phyloP scores from a whole-genome alignment of 2,113 vertebrate species.

The Spilogale gracilis region DNA sequence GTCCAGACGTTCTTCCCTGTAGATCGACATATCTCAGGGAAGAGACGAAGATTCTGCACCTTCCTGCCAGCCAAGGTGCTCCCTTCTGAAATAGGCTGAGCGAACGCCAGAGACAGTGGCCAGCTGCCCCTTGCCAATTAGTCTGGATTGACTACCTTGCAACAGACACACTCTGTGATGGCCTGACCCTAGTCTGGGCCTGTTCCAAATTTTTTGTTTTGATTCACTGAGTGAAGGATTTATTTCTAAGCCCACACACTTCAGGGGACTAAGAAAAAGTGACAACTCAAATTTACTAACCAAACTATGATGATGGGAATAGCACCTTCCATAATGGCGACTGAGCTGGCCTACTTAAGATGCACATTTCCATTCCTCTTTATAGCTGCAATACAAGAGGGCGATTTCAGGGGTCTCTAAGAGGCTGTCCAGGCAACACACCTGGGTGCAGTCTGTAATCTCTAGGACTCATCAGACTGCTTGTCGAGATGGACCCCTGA shows the following conservation, averaged over 20 bases:
- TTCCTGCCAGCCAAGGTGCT: background rate
- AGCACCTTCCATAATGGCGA: slow-evolving; percentile 51
- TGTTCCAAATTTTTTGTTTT: slow-evolving; percentile 52
- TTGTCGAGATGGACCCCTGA: background rate
- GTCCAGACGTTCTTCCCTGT: background rate
- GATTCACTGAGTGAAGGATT: slow-evolving; percentile 39
- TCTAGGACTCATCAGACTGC: background rate
- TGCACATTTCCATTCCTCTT: background rate
- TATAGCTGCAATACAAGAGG: background rate
- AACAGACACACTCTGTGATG: background rate
- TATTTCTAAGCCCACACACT: slow-evolving; percentile 62
- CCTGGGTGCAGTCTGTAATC: background rate
- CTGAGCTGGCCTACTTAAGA: slow-evolving; percentile 56
- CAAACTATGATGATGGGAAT: slow-evolving; percentile 73
- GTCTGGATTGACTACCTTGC: background rate
- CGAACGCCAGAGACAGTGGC: background rate
- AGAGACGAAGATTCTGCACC: background rate
- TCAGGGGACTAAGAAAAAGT: slow-evolving; percentile 35
- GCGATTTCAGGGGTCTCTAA: background rate
- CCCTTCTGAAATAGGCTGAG: background rate
- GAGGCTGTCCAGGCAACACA: background rate
- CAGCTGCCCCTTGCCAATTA: background rate
- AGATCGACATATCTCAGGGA: background rate
- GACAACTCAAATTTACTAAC: slow-evolving; percentile 79
- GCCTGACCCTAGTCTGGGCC: slow-evolving; percentile 25